These are phyloP conservation scores for Platalea minor DNA, from an alignment of 2,797 vertebrate species.

Conservation along the genomic window DNA sequence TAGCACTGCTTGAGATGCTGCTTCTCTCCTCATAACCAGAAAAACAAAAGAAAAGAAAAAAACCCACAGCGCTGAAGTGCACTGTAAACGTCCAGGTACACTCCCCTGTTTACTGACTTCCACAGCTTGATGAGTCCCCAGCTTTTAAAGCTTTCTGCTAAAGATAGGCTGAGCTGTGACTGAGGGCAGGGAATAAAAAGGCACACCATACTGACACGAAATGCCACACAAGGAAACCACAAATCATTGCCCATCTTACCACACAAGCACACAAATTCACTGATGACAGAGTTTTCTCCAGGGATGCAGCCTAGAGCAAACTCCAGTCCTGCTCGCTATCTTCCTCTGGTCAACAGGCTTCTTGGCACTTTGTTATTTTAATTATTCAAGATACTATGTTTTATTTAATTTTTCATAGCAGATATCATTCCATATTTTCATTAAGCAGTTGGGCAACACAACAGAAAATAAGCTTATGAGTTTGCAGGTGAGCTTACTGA, in stretches of 20 bases:
- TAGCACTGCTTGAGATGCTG: background rate
- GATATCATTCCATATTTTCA: background rate
- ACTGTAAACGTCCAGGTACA: rapidly evolving
- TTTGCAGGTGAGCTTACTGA: background rate
- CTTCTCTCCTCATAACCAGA: background rate
- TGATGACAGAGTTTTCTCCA: background rate
- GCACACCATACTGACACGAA: background rate
- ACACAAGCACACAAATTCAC: background rate
- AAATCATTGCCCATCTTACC: background rate
- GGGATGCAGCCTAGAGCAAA: background rate
- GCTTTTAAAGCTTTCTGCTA: background rate
- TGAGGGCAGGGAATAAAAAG: background rate
- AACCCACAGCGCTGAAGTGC: background rate
- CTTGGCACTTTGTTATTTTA: background rate
- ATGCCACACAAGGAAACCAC: background rate
- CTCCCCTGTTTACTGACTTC: background rate
- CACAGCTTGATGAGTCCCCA: background rate
- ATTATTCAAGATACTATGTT: background rate
- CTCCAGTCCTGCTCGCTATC: background rate
- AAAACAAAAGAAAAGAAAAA: background rate
- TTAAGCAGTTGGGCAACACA: background rate
- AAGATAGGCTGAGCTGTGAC: background rate
- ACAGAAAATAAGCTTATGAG: background rate
- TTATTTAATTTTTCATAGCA: background rate
- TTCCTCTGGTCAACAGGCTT: background rate